A percentile compares a stretch with the other conserved stretches of the same genome.
Conservation (phyloP, 2,888 invertebrate genomes). For the Epistrophe grossulariae region DNA sequence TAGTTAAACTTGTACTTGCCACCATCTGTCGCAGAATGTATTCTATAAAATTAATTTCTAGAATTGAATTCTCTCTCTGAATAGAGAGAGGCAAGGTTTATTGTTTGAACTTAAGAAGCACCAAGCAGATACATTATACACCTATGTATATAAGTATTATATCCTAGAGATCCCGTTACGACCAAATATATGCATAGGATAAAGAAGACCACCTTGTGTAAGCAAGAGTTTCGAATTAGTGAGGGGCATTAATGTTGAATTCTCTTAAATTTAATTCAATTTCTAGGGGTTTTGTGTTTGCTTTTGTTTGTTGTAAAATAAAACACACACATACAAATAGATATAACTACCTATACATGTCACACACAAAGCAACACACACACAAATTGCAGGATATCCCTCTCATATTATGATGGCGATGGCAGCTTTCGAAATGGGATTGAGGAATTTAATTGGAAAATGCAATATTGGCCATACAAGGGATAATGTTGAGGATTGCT, state of each 20-base stretch:
- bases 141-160: constrained; percentile 1
- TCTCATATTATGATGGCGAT: constrained; percentile 9
- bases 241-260: constrained; percentile 56
- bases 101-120: constrained; percentile 5
- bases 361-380: constrained; percentile 4
- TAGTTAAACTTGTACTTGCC: background rate
- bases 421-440: constrained; percentile 36
- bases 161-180: constrained; percentile 8
- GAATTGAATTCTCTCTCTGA: constrained; percentile 42
- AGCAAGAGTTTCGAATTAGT: constrained; percentile 51
- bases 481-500: constrained; percentile 44
- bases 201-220: constrained; percentile 11
- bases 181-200: constrained; percentile 12
- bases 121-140: constrained; percentile 21
- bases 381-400: constrained; percentile 11
- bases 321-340: background rate
- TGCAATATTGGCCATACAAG: constrained; percentile 46
- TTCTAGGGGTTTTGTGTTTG: constrained; percentile 37
- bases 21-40: constrained; percentile 42
- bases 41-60: constrained; percentile 53
- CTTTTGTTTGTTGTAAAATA: constrained; percentile 32
- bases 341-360: background rate
- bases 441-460: constrained; percentile 67
- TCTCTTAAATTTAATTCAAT: constrained; percentile 58
- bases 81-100: background rate